These are phyloP conservation scores for Chamaea fasciata DNA, from an alignment of 2,113 vertebrate species.

Conservation along the genomic window DNA sequence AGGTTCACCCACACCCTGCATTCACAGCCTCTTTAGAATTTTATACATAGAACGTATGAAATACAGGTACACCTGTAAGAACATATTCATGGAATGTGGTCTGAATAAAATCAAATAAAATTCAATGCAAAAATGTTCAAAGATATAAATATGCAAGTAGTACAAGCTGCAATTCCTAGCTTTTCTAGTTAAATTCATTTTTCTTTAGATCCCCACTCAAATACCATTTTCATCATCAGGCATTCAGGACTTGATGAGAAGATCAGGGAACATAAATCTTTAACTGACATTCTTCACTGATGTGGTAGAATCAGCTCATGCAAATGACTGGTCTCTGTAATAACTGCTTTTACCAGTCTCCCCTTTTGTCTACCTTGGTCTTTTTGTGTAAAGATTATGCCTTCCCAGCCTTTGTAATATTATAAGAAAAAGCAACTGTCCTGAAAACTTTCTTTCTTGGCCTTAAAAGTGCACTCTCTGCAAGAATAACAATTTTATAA, in stretches of 20 bases:
- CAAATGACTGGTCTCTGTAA: neutral
- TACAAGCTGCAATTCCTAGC: neutral
- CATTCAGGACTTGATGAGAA: neutral
- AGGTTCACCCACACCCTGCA: neutral
- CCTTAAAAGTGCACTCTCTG: neutral
- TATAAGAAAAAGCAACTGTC: neutral
- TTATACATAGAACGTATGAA: neutral
- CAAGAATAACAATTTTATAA: neutral
- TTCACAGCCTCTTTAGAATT: neutral
- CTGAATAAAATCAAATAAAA: neutral
- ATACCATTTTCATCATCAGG: conserved; percentile 29
- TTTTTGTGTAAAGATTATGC: neutral
- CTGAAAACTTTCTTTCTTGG: neutral
- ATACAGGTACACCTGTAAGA: neutral
- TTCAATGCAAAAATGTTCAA: neutral
- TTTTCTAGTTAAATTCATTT: conserved; percentile 15
- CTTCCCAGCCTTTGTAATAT: neutral
- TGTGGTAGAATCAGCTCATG: neutral
- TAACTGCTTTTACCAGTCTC: neutral
- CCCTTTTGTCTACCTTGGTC: neutral
- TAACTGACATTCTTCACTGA: conserved; percentile 5
- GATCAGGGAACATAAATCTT: conserved; percentile 25
- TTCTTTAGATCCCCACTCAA: conserved; percentile 2
- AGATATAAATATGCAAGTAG: conserved; percentile 1
- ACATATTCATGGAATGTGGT: neutral